These are phyloP conservation scores for Rotaria macrura DNA, from an alignment of 2,888 invertebrate species.

Conservation along the genomic window DNA sequence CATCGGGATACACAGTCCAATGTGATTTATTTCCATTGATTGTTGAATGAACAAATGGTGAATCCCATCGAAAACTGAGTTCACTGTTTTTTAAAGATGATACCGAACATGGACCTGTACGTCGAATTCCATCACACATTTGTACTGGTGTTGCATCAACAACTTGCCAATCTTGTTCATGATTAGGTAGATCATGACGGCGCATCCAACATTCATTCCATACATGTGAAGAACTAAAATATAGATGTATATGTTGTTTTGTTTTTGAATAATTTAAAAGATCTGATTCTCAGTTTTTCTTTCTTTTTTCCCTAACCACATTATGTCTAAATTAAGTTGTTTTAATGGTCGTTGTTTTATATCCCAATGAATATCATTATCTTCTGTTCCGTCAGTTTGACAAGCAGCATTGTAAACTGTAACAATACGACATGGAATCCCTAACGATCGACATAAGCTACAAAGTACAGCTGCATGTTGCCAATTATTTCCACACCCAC, in stretches of 20 bases:
- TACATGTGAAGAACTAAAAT: not conserved
- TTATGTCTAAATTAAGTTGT: not conserved
- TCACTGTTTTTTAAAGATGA: not conserved
- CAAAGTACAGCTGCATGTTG: constrained; percentile 7
- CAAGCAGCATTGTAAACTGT: not conserved
- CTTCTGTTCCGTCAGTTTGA: not conserved
- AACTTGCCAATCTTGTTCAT: not conserved
- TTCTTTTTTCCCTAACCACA: not conserved
- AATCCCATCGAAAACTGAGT: not conserved
- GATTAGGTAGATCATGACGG: not conserved
- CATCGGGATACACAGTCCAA: not conserved
- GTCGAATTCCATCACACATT: not conserved
- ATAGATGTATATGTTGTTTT: too few species aligned
- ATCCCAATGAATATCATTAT: constrained; percentile 18
- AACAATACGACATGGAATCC: constrained; percentile 19
- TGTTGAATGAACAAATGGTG: not conserved
- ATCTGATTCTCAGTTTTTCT: too few species aligned
- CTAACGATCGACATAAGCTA: not conserved
- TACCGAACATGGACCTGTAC: not conserved
- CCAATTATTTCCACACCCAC: not conserved
- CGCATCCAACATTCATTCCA: constrained; percentile 19
- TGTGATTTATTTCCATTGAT: not conserved
- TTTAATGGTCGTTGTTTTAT: not conserved
- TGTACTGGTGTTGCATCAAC: not conserved
- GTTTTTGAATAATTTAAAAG: too few species aligned